Evolutionary conservation across 2,888 invertebrate species (phyloP), one percentile per base, ranked within the genome.

Genomic region (Acanthococcus lagerstroemiae): DNA sequence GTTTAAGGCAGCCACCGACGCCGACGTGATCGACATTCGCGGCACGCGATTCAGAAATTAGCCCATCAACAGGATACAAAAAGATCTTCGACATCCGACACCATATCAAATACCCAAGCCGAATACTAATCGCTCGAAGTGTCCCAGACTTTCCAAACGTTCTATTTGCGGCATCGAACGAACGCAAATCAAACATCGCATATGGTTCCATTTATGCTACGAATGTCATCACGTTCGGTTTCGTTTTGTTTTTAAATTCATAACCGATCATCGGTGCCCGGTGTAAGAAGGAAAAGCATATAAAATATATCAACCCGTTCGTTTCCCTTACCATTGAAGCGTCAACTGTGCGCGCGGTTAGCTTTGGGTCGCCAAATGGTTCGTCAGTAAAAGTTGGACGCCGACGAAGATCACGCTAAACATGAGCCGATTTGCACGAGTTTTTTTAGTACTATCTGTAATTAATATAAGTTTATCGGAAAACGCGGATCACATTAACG

Each of bases 211-310:
- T 58, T 45, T 46, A 58, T 19, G 57, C 21, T 22, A 22, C 26
- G 55, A 55, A 65, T 65, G 55, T 55, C 55, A 55, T 65, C 65
- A 55, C 55, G 55, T 65, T 65, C 55, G 46, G 45, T 65, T 65
- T 65, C 55, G 55, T 65, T 65, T 57, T 37, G 21, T 24, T 54
- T 63, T 63, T 54, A 54, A 63, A 63, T 52, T 54, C 44, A 54
- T 55, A 63, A 52, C 19, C 55, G 24, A n/a, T n/a, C n/a, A 27
- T 26, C 55, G 26, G 30, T 26, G 27, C 55, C n/a, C 27, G n/a
- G 9, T 21, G 27, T 55, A 9, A 45, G 25, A 12, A 25, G 46
- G 50, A 22, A 60, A 48, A 27, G 30, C 24, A 15, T 61, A 61
- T 61, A 61, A 61, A 61, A 61, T 37, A 50, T 61, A 50, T 52